phyloP scores from a whole-genome alignment of 2,888 invertebrate genomes.

The Monoplex corrugatus region DNA sequence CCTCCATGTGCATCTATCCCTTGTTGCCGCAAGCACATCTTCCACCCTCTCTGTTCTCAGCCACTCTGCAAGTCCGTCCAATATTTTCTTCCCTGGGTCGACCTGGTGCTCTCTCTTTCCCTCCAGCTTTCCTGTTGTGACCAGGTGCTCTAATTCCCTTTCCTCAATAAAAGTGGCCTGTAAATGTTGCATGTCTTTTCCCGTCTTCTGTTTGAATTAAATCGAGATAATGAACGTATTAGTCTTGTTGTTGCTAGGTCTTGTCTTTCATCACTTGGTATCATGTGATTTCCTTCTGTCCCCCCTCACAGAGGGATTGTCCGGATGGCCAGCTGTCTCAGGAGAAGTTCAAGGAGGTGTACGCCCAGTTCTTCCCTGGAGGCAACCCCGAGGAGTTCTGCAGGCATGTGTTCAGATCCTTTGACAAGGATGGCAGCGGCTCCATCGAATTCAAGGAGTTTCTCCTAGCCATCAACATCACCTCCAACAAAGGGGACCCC shows the following conservation, averaged over 20 bases:
- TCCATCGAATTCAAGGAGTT: constrained; percentile 82
- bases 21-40: too few species aligned
- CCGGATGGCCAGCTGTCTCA: constrained; percentile 96
- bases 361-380: background rate
- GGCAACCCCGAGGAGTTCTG: background rate
- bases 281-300: too few species aligned
- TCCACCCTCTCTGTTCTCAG: too few species aligned
- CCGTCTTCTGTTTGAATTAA: constrained; percentile 84
- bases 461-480: constrained; percentile 81
- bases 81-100: too few species aligned
- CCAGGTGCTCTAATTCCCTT: too few species aligned
- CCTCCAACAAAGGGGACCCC: constrained; percentile 80
- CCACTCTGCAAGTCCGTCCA: too few species aligned
- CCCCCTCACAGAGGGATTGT: constrained; percentile 93
- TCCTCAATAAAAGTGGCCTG: too few species aligned
- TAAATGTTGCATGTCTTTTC: too few species aligned
- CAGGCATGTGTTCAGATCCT: background rate
- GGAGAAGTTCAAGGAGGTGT: constrained; percentile 23
- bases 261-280: constrained; percentile 99
- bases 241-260: constrained; percentile 99
- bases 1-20: too few species aligned
- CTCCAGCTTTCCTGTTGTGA: too few species aligned
- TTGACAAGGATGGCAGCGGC: constrained; percentile 72
- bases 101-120: too few species aligned
- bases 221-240: constrained; percentile 99